Base-by-base conservation (phyloP, 2,113 vertebrate species). In the Rhabdornis inornatus region DNA sequence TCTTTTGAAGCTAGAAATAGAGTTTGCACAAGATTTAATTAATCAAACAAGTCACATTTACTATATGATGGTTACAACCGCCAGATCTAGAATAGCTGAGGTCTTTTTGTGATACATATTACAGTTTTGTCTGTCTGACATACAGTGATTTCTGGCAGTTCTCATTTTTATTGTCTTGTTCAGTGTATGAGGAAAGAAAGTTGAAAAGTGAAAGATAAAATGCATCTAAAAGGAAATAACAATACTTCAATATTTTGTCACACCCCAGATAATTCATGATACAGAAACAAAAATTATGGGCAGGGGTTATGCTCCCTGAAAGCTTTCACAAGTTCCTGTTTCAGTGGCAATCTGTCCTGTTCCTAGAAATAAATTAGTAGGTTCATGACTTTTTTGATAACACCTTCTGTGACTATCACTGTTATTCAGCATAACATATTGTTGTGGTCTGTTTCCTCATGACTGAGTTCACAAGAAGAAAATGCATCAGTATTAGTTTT, bases 1-100 rank as follows among this genome's bases (percentile, higher is more conserved):
- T 95, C 63, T 91, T 99, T 64, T 98, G 97, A 92, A 99, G 95
- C 98, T 99, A 97, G 91, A 96, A 97, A 92, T 64, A 80, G 96
- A 96, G 65, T 56, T 68, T 72, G 59, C 72, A 91, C 23, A 93
- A 40, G 30, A 72, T 50, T 57, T 17, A 35, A 79, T 93, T 80
- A 88, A 69, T 83, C 40, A 28, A 72, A 59, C 61, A 71, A 71
- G 52, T 88, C 31, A 56, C 31, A 57, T 53, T 80, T 33, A 53
- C 52, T 37, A 47, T 28, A 76, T 20, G 15, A 28, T 64, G 23
- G 5, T 80, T 76, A 55, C 28, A 92, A 31, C 5, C 33, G 45
- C 11, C 56, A 66, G 33, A 77, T 24, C 37, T 64, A 49, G 47
- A 86, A 80, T 6, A 77, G 59, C 68, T 70, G 42, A 80, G 19